Conservation (phyloP, 2,888 invertebrate genomes). For the Heliconius ethilla region DNA sequence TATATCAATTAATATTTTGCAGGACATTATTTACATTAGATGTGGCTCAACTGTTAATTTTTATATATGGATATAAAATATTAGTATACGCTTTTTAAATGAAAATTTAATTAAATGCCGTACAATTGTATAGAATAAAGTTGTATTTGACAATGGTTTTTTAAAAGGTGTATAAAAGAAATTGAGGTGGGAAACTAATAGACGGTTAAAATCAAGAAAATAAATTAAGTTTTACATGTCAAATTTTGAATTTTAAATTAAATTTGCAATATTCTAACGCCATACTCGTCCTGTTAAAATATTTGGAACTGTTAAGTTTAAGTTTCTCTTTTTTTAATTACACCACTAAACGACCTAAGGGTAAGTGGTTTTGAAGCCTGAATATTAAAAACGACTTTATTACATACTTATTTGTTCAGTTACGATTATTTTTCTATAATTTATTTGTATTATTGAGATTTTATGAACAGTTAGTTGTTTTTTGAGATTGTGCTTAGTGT, state of each 20-base stretch:
- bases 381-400: constrained; percentile 9
- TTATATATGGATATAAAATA: neutral
- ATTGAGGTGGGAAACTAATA: neutral
- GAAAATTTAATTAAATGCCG: neutral
- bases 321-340: neutral
- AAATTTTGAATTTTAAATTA: neutral
- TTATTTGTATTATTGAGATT: constrained; percentile 11
- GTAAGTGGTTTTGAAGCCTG: neutral
- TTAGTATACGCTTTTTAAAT: constrained; percentile 10
- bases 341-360: neutral
- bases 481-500: constrained; percentile 25
- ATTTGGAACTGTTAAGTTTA: neutral
- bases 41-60: neutral
- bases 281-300: constrained; percentile 4
- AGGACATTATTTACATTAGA: neutral
- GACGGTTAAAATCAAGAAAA: neutral
- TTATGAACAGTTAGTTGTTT: neutral
- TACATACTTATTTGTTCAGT: constrained; percentile 5
- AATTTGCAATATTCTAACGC: neutral
- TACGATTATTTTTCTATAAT: neutral
- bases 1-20: neutral
- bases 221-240: neutral
- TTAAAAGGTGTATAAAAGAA: neutral
- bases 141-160: neutral
- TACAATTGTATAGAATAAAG: constrained; percentile 16